phyloP scores from a whole-genome alignment of 2,888 invertebrate genomes.

The Machimus atricapillus region DNA sequence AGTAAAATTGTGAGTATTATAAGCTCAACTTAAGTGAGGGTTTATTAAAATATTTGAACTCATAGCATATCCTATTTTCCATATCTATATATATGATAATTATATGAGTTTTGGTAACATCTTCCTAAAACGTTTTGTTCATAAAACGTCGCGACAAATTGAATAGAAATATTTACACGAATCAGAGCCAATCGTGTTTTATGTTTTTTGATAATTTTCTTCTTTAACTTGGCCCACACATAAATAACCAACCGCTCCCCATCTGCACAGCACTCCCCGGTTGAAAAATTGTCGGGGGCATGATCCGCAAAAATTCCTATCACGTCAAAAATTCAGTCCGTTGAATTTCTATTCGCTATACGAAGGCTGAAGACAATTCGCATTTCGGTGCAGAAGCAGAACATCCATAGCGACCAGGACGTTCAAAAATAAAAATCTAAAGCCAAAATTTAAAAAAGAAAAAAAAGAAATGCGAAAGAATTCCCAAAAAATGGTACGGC shows the following conservation, averaged over 20 bases:
- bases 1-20: too few species aligned
- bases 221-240: not conserved
- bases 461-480: not conserved
- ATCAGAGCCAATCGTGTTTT: not conserved
- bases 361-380: constrained; percentile 5
- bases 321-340: not conserved
- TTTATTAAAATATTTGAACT: too few species aligned
- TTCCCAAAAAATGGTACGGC: not conserved
- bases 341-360: constrained; percentile 1
- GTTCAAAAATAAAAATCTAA: not conserved
- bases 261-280: not conserved
- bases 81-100: too few species aligned
- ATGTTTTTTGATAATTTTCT: not conserved
- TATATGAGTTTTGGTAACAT: not conserved
- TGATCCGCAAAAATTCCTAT: not conserved
- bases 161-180: not conserved
- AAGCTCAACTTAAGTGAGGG: too few species aligned
- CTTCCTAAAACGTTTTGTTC: not conserved
- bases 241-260: not conserved
- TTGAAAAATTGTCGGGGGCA: not conserved
- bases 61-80: too few species aligned
- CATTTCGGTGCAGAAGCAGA: not conserved
- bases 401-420: not conserved
- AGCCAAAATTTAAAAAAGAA: not conserved
- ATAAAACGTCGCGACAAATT: not conserved